Evolutionary conservation across 1,140 invertebrate genomes (phyloP).

Genomic region (Drosophila subpulchrella): DNA sequence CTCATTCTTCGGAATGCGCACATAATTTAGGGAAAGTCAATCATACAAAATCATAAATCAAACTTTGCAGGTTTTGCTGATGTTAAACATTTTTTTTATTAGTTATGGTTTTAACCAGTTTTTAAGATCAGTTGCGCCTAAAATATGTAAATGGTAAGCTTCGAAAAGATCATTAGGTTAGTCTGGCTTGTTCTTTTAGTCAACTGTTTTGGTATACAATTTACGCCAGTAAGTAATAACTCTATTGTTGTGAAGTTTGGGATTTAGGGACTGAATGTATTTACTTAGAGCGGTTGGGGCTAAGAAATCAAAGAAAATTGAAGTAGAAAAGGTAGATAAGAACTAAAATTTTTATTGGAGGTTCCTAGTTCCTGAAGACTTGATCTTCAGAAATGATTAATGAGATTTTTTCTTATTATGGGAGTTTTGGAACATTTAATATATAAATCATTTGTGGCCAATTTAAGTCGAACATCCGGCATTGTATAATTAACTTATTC

Average conservation of each 20-base stretch:
- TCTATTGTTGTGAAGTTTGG: not conserved
- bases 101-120: not conserved
- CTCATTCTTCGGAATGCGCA: constrained; percentile 11
- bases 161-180: not conserved
- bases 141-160: not conserved
- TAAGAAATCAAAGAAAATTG: not conserved
- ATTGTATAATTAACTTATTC: not conserved
- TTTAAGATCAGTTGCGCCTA: not conserved
- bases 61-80: not conserved
- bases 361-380: not conserved
- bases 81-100: constrained; percentile 6
- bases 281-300: no score
- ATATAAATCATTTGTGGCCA: no score
- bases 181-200: not conserved
- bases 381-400: not conserved
- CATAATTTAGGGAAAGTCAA: constrained; percentile 22
- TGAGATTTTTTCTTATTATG: no score
- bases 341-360: not conserved
- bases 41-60: constrained; percentile 28
- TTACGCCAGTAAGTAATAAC: not conserved
- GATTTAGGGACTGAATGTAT: not conserved
- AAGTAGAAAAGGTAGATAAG: not conserved
- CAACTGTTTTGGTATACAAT: not conserved
- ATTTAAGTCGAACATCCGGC: no score
- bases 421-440: no score